These are phyloP conservation scores for Grammomys dolichurus DNA, from an alignment of 2,113 vertebrate genomes.

Conservation along the genomic window DNA sequence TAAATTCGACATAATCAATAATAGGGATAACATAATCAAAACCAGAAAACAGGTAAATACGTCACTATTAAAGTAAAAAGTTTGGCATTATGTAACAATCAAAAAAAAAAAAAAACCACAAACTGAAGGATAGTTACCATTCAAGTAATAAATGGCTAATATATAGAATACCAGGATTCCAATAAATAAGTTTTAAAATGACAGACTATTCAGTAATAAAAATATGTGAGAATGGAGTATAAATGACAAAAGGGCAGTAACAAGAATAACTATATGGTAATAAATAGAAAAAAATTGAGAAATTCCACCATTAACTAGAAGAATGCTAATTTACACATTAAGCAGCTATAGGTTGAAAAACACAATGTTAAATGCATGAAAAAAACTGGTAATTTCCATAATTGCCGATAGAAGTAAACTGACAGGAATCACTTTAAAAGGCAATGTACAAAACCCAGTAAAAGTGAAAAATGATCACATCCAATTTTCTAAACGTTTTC, in stretches of 20 bases:
- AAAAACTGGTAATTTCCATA: neutral
- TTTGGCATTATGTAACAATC: neutral
- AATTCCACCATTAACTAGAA: neutral
- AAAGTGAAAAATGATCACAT: neutral
- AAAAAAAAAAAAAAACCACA: slow-evolving; percentile 5
- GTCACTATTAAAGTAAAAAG: neutral
- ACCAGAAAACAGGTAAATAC: neutral
- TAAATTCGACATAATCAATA: neutral
- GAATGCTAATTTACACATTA: slow-evolving; percentile 16
- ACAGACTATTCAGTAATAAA: neutral
- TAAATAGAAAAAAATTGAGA: neutral
- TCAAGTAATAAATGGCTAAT: neutral
- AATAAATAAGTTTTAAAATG: neutral
- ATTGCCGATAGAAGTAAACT: neutral
- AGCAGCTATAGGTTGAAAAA: neutral
- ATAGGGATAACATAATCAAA: neutral
- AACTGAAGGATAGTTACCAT: neutral
- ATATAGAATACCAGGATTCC: neutral
- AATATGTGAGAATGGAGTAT: neutral
- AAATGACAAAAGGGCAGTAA: neutral
- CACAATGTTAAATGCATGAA: neutral
- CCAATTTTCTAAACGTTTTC: neutral
- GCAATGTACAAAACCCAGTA: neutral
- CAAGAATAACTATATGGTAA: neutral
- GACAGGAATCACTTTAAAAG: neutral